Conservation (phyloP, 2,113 vertebrate genomes). For the Syngnathus typhle region DNA sequence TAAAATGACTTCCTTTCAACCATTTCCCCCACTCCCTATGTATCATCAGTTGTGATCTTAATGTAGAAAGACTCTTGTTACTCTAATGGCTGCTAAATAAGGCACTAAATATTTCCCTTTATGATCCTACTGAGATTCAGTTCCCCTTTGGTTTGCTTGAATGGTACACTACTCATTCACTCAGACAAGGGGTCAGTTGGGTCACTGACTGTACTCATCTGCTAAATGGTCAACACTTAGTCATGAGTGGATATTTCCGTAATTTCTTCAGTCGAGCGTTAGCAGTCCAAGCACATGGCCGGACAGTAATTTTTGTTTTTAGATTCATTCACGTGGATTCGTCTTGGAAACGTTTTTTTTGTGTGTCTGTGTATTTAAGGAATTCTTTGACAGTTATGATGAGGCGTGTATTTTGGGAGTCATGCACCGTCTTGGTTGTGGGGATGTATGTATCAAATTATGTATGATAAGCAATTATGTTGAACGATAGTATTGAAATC, state of each 20-base stretch:
- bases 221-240: neutral
- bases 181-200: neutral
- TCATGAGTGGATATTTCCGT: conserved; percentile 3
- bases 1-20: neutral
- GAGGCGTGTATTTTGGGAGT: neutral
- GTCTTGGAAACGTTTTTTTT: neutral
- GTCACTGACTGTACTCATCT: neutral
- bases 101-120: conserved; percentile 1
- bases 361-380: neutral
- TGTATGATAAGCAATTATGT: neutral
- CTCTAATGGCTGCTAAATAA: neutral
- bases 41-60: neutral
- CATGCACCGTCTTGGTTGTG: neutral
- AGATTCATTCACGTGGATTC: neutral
- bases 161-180: neutral
- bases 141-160: neutral
- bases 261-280: neutral
- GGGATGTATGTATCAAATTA: no score
- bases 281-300: neutral
- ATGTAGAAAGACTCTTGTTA: neutral
- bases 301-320: neutral
- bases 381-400: neutral
- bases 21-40: no score
- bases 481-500: neutral
- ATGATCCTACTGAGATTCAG: neutral